Evolutionary conservation across 2,113 vertebrate genomes (phyloP).

Genomic region (Tricholaema leucomelas): DNA sequence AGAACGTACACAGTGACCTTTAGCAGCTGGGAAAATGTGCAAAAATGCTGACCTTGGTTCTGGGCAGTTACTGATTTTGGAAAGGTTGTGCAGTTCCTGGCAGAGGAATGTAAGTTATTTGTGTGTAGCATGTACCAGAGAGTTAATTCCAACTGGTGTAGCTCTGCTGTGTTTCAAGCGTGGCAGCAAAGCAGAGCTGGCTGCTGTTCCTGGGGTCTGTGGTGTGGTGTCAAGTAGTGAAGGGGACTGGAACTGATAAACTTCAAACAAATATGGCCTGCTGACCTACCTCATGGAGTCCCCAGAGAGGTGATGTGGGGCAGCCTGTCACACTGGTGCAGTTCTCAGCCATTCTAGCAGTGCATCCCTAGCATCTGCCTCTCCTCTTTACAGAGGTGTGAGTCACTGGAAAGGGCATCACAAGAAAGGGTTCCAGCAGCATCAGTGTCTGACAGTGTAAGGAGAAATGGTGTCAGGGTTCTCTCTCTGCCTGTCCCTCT

Average conservation of each 20-base stretch:
- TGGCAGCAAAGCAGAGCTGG: neutral
- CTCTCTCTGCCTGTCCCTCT: neutral
- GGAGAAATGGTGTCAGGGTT: neutral
- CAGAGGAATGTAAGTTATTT: neutral
- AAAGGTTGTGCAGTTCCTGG: neutral
- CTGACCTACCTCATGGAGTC: neutral
- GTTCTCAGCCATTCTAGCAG: neutral
- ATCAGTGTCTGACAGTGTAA: fast-evolving
- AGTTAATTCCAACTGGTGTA: neutral
- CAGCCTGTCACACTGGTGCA: neutral
- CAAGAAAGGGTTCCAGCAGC: neutral
- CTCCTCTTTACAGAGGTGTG: fast-evolving
- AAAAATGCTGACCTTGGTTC: neutral
- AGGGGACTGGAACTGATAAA: neutral
- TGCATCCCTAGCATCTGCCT: neutral
- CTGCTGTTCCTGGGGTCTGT: neutral
- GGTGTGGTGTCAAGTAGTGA: neutral
- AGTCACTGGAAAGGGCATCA: too few species aligned
- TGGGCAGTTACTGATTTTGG: neutral
- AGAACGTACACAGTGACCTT: neutral
- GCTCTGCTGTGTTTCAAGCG: neutral
- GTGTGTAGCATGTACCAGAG: neutral
- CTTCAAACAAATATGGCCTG: neutral
- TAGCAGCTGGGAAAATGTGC: neutral
- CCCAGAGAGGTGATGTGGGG: neutral